Evolutionary conservation across 2,888 invertebrate species (phyloP), one percentile per base, ranked within the genome.

Genomic region (Brenthis daphne): DNA sequence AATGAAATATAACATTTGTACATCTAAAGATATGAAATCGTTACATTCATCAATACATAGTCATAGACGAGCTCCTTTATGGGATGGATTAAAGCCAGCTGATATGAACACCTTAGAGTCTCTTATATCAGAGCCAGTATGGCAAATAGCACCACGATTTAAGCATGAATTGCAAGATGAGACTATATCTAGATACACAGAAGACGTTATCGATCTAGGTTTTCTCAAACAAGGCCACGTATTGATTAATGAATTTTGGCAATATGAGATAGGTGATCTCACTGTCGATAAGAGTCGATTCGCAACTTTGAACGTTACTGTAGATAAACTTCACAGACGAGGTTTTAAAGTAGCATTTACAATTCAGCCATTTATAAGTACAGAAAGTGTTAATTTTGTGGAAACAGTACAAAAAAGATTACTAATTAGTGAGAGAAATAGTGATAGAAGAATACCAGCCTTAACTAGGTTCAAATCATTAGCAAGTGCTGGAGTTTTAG

Each of bases 331-430:
- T 51, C 96, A 96, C 74, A 93, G 98, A 48, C 93, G 97, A 73
- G 98, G 98, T 0, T 98, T 98, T 75, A 95, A 96, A 79, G 96
- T 98, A 14, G 96, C 96, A 0, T 95, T 98, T 75, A 96, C 97
- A n/a, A 94, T 98, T 0, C 98, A 98, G 80, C 98, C 98, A 0
- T 98, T 97, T 82, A 96, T 98, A 48, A 96, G 96, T 64, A 97
- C 97, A 0, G 97, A 97, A 78, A 97, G 98, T 74, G 89, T 90
- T 2, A 97, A 96, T 78, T 98, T 98, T 81, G 95, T 95, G 65
- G 96, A 97, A 77, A 96, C 97, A 0, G 96, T 98, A 0, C 93
- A 94, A 64, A 95, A 95, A 66, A 93, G 95, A 66, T 82, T 97
- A n/a, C 85, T 98, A 3, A 95, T 97, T 55, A 96, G 95, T n/a